Base-by-base conservation (phyloP, 2,888 invertebrate species). In the Agrotis segetum region DNA sequence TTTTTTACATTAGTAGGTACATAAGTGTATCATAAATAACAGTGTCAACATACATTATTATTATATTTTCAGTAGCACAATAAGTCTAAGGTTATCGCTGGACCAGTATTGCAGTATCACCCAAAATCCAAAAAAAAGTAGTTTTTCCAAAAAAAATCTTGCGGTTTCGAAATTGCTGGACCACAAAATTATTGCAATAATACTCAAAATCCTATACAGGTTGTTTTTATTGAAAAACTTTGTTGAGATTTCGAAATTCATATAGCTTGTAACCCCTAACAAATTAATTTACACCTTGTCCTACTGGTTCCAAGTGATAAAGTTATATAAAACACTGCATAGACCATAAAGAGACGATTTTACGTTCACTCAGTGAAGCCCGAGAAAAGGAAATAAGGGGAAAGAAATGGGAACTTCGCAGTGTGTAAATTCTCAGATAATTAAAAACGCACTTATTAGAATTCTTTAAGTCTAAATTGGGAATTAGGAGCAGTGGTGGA, bases 361-460 rank as follows among this genome's bases (percentile, higher is more conserved):
- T 72, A 76, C 29, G 52, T 59, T 50, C 55, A 63, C n/a, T 66
- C 65, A 49, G 49, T 66, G 55, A 62, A 40, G 13, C 16, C 19
- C 58, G 34, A 62, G 65, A 68, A 75, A 68, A 79, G 62, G 52
- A 52, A 63, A 68, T 13, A 52, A 14, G 16, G 21, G 19, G 19
- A 7, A 21, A 11, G 1, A 60, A 58, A 73, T 60, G 17, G 44
- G 13, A 73, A 7, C 19, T 2, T 14, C n/a, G 21, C 65, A 64
- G 59, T 75, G 58, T 61, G 74, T 77, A 67, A 53, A 80, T 66
- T 67, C 70, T 65, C 34, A 29, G 63, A 66, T 69, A 73, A 77
- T 62, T 66, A 65, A 56, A 78, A 78, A 65, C 29, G 59, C 63
- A 60, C 71, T 79, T 69, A 66, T 68, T 59, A 56, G 82, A 66